Evolutionary conservation across 2,113 vertebrate species (phyloP).

Genomic region (Centropus bengalensis): DNA sequence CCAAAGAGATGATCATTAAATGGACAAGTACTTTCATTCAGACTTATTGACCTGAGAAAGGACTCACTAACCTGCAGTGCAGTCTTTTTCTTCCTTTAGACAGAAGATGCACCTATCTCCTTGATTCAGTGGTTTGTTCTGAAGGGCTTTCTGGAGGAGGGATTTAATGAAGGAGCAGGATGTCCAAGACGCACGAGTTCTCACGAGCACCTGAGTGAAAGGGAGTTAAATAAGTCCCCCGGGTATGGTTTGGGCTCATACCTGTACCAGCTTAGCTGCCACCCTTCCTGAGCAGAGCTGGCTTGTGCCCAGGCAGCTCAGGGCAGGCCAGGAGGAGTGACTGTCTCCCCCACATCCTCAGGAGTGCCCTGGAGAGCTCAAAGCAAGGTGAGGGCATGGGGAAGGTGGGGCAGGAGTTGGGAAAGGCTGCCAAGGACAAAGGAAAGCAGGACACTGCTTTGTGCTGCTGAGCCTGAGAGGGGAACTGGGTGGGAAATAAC

Average conservation of each 20-base stretch:
- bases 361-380: neutral
- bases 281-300: neutral
- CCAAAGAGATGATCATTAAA: neutral
- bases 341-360: rapidly evolving
- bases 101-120: neutral
- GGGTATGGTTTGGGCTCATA: neutral
- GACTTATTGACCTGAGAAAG: neutral
- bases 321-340: neutral
- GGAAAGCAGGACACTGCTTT: neutral
- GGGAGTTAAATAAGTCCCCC: neutral
- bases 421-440: neutral
- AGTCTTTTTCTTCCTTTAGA: neutral
- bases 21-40: neutral
- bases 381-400: neutral
- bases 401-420: neutral
- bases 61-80: neutral
- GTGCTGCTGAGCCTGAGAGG: neutral
- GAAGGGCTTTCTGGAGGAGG: neutral
- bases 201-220: neutral
- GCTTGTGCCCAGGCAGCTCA: neutral
- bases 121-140: neutral
- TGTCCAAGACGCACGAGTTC: neutral
- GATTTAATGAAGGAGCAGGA: neutral
- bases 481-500: neutral
- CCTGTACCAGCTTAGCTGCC: neutral